These are phyloP conservation scores for Drosophila pandora DNA, from an alignment of 1,140 invertebrate genomes.

Conservation along the genomic window DNA sequence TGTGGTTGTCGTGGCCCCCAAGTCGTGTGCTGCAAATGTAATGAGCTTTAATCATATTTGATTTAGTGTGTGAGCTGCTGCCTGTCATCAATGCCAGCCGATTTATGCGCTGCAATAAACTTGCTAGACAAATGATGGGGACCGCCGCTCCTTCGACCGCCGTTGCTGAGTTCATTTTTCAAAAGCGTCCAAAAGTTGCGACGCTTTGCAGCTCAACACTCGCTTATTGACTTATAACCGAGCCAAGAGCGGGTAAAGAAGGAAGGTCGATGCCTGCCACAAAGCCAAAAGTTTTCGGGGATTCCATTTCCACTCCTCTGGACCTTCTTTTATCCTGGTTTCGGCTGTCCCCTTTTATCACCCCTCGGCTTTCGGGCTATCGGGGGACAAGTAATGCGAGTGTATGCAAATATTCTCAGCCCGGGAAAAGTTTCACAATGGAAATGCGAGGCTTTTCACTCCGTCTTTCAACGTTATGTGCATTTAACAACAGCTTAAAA, in stretches of 20 bases:
- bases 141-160: slow-evolving; percentile 20
- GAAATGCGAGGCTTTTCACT: slow-evolving; percentile 47
- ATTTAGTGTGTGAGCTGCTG: slow-evolving; percentile 58
- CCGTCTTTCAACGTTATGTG: slow-evolving; percentile 33
- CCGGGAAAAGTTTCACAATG: slow-evolving; percentile 64
- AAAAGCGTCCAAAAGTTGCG: slow-evolving; percentile 48
- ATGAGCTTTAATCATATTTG: slow-evolving; percentile 83
- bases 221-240: slow-evolving; percentile 75
- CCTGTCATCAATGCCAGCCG: slow-evolving; percentile 64
- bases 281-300: slow-evolving; percentile 50
- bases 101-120: slow-evolving; percentile 77
- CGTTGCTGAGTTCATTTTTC: slow-evolving; percentile 70
- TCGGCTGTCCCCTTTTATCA: neutral
- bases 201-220: slow-evolving; percentile 74
- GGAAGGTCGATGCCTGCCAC: slow-evolving; percentile 25
- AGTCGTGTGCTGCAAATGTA: slow-evolving; percentile 57
- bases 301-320: neutral
- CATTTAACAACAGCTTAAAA: slow-evolving; percentile 77
- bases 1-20: slow-evolving; percentile 45
- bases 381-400: slow-evolving; percentile 33
- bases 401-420: slow-evolving; percentile 70
- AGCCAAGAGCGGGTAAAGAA: slow-evolving; percentile 22
- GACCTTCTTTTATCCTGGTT: neutral
- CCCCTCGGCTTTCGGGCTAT: neutral
- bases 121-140: slow-evolving; percentile 71